These are phyloP conservation scores for Margarornis squamiger DNA, from an alignment of 2,797 vertebrate species.

Conservation along the genomic window DNA sequence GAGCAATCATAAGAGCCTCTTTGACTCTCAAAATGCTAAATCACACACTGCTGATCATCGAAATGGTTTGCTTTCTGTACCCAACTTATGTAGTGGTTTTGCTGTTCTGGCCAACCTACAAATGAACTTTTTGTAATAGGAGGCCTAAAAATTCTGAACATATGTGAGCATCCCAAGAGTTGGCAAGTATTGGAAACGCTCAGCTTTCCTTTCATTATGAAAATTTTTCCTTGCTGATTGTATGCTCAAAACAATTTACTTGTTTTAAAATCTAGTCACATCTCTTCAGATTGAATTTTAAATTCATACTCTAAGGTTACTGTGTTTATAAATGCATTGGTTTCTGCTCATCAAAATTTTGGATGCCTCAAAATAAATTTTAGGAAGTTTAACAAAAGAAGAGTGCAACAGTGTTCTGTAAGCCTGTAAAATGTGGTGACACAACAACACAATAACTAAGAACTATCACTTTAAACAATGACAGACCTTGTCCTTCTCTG, in stretches of 20 bases:
- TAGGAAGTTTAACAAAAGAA: neutral
- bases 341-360: neutral
- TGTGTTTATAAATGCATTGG: neutral
- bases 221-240: neutral
- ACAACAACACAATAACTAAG: neutral
- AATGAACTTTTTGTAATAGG: slow-evolving; percentile 56
- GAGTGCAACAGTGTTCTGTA: neutral
- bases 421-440: neutral
- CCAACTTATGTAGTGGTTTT: slow-evolving; percentile 46
- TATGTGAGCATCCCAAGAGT: neutral
- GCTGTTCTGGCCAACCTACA: slow-evolving; percentile 47
- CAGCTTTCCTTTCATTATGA: neutral
- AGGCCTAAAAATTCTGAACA: slow-evolving; percentile 36
- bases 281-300: neutral
- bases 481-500: neutral
- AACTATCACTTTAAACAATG: neutral
- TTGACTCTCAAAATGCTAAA: slow-evolving; percentile 60
- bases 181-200: slow-evolving; percentile 2
- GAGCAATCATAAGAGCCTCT: slow-evolving; percentile 56
- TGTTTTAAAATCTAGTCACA: neutral
- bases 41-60: slow-evolving; percentile 47
- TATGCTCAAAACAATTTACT: neutral
- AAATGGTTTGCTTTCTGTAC: slow-evolving; percentile 43
- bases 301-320: neutral
- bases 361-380: neutral